These are phyloP conservation scores for Molanna angustata DNA, from an alignment of 2,888 invertebrate genomes.

Conservation along the genomic window DNA sequence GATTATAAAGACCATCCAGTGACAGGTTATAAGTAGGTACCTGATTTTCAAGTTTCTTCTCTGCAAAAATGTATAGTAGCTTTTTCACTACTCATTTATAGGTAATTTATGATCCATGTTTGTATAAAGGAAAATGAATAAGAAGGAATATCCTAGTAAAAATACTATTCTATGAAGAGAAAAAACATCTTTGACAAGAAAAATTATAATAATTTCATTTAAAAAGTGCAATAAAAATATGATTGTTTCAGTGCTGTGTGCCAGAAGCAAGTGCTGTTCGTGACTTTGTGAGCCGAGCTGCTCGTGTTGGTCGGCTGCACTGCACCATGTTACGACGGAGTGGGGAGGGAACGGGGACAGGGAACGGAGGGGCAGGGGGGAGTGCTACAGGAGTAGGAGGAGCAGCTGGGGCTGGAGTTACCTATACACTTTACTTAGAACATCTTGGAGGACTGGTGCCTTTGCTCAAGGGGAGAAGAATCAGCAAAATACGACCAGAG, in stretches of 20 bases:
- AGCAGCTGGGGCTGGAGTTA: slow-evolving; percentile 68
- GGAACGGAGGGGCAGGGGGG: slow-evolving; percentile 37
- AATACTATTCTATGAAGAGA: no score
- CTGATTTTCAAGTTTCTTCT: no score
- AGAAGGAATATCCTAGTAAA: no score
- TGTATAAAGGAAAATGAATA: no score
- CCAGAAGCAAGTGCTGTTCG: slow-evolving; percentile 85
- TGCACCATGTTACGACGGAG: slow-evolving; percentile 97
- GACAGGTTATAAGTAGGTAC: no score
- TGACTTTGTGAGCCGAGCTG: slow-evolving; percentile 89
- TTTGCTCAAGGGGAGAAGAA: slow-evolving; percentile 89
- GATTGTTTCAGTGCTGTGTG: slow-evolving; percentile 78
- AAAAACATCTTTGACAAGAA: no score
- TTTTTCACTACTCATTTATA: no score
- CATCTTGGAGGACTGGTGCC: slow-evolving; percentile 96
- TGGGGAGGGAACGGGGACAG: slow-evolving; percentile 67
- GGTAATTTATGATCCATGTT: no score
- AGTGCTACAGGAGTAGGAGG: slow-evolving; percentile 38
- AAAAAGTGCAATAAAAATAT: no score
- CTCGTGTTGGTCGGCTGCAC: slow-evolving; percentile 81
- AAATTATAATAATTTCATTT: no score
- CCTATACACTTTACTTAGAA: slow-evolving; percentile 88
- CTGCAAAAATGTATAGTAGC: no score
- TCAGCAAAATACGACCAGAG: slow-evolving; percentile 95
- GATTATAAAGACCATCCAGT: no score